These are phyloP conservation scores for Slavum lentiscoides DNA, from an alignment of 2,888 invertebrate genomes.

Conservation along the genomic window DNA sequence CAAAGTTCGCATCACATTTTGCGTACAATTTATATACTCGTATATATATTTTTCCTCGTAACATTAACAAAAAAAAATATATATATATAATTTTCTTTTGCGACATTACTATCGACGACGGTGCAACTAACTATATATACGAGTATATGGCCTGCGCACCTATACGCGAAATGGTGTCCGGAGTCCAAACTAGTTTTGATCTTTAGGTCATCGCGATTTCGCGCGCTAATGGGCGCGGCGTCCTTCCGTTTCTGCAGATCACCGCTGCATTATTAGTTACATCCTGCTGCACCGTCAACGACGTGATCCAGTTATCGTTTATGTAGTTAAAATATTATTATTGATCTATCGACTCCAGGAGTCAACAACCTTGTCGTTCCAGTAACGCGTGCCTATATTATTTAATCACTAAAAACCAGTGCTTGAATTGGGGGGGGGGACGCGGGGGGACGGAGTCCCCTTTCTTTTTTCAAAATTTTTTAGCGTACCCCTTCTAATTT, in stretches of 20 bases:
- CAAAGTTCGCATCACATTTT: neutral
- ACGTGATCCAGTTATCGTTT: neutral
- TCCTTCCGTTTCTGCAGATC: neutral
- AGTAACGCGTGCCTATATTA: too few species aligned
- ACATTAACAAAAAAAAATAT: too few species aligned
- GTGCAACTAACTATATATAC: too few species aligned
- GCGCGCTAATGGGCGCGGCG: neutral
- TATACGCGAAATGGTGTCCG: neutral
- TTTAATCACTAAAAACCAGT: too few species aligned
- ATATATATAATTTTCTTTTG: too few species aligned
- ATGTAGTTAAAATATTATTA: too few species aligned
- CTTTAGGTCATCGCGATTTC: slow-evolving; percentile 1
- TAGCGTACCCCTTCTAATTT: too few species aligned
- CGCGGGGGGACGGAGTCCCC: too few species aligned
- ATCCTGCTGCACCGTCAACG: neutral
- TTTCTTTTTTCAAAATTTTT: too few species aligned
- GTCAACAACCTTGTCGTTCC: neutral
- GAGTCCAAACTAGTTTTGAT: slow-evolving; percentile 7
- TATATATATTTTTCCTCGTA: neutral
- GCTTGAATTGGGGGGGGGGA: too few species aligned
- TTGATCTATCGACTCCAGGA: too few species aligned
- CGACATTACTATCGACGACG: neutral
- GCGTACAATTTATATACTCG: neutral
- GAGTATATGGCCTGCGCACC: too few species aligned
- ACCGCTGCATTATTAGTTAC: neutral